These are phyloP conservation scores for Pavo muticus DNA, from an alignment of 2,113 vertebrate genomes.

Conservation along the genomic window DNA sequence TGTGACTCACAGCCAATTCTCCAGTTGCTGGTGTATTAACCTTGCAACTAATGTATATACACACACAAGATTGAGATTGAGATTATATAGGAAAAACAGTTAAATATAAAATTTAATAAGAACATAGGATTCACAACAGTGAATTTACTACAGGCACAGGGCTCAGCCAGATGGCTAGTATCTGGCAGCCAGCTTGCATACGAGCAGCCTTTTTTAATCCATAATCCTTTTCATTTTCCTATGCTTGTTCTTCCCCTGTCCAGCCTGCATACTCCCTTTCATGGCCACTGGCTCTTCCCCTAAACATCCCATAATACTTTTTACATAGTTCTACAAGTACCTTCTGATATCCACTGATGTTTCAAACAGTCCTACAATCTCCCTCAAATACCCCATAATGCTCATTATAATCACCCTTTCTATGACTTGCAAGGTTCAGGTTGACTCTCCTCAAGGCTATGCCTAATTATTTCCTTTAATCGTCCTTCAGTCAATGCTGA, in stretches of 20 bases:
- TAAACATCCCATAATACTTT: not conserved
- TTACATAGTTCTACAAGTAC: not conserved
- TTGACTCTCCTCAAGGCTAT: not conserved
- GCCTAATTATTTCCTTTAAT: not conserved
- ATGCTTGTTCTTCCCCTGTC: not conserved
- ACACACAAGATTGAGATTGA: not conserved
- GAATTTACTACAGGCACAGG: not conserved
- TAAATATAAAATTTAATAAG: not conserved
- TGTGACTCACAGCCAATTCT: not conserved
- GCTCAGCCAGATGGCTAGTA: not conserved
- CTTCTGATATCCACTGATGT: not conserved
- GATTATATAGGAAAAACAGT: not conserved
- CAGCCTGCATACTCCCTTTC: not conserved
- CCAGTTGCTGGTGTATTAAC: not conserved
- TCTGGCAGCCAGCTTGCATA: not conserved
- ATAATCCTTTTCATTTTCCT: not conserved
- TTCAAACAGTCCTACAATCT: not conserved
- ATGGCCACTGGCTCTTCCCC: not conserved
- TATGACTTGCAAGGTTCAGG: not conserved
- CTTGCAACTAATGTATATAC: too few relatives aligned
- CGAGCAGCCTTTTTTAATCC: not conserved
- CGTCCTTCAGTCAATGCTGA: not conserved
- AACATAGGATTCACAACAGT: not conserved
- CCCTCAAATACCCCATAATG: not conserved
- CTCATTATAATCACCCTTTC: not conserved